Evolutionary conservation across 2,113 vertebrate genomes (phyloP).

Genomic region (Scartelaos histophorus): DNA sequence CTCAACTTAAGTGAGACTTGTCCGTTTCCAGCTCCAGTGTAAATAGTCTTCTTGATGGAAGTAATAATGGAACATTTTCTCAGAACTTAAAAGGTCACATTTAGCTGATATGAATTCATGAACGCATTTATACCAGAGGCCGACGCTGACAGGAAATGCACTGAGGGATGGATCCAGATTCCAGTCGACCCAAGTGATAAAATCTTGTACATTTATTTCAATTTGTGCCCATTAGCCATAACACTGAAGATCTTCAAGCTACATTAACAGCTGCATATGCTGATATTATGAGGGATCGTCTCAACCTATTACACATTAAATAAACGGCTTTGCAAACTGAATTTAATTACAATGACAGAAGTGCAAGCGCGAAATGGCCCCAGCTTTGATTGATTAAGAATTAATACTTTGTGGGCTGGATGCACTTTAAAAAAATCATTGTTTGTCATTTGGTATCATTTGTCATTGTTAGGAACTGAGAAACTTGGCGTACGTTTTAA

Average conservation of each 20-base stretch:
- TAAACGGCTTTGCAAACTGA: slow-evolving; percentile 66
- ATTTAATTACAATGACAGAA: slow-evolving; percentile 66
- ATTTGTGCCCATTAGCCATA: slow-evolving; percentile 65
- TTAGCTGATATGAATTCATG: slow-evolving; percentile 37
- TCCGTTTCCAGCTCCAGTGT: background rate
- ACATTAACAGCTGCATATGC: slow-evolving; percentile 60
- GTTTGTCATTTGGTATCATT: slow-evolving; percentile 61
- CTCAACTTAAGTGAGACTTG: background rate
- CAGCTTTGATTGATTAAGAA: slow-evolving; percentile 53
- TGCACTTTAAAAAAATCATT: slow-evolving; percentile 59
- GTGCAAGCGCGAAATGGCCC: slow-evolving; percentile 37
- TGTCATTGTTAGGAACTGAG: slow-evolving; percentile 44
- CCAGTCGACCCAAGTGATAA: slow-evolving; percentile 38
- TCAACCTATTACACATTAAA: slow-evolving; percentile 71
- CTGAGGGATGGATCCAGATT: slow-evolving; percentile 42
- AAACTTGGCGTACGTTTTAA: slow-evolving; percentile 30
- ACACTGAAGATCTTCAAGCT: slow-evolving; percentile 69
- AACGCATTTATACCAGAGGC: slow-evolving; percentile 21
- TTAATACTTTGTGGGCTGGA: slow-evolving; percentile 52
- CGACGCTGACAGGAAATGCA: slow-evolving; percentile 24
- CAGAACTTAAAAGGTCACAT: slow-evolving; percentile 26
- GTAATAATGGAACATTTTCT: slow-evolving; percentile 7
- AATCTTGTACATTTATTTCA: slow-evolving; percentile 61
- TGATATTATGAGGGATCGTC: slow-evolving; percentile 60
- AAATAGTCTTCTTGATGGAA: background rate